Evolutionary conservation across 2,888 invertebrate species (phyloP).

Genomic region (Rhingia campestris): DNA sequence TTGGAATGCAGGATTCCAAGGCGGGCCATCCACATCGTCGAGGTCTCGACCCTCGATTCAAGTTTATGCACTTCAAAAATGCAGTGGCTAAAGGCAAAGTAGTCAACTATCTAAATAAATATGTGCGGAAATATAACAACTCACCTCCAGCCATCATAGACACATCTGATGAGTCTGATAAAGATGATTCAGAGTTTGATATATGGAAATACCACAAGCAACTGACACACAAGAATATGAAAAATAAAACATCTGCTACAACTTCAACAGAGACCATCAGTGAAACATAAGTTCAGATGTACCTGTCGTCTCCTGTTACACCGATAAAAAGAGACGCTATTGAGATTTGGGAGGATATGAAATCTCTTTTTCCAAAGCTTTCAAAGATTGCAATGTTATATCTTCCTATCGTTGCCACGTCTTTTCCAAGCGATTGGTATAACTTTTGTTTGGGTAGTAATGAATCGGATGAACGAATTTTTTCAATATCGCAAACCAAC

Average conservation of each 20-base stretch:
- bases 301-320: slow-evolving; percentile 76
- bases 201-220: slow-evolving; percentile 61
- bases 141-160: slow-evolving; percentile 31
- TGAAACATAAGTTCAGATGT: slow-evolving; percentile 76
- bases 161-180: slow-evolving; percentile 41
- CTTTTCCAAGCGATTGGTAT: slow-evolving; percentile 79
- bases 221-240: slow-evolving; percentile 45
- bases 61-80: slow-evolving; percentile 43
- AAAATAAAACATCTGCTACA: slow-evolving; percentile 36
- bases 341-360: slow-evolving; percentile 26
- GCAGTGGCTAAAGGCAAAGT: slow-evolving; percentile 44
- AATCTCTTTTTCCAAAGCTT: slow-evolving; percentile 51
- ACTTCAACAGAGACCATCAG: slow-evolving; percentile 18
- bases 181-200: slow-evolving; percentile 42
- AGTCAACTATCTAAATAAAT: slow-evolving; percentile 42
- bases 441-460: too few species aligned
- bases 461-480: too few species aligned
- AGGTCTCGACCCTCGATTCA: slow-evolving; percentile 55
- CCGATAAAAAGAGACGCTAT: slow-evolving; percentile 72
- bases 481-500: too few species aligned
- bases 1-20: too few species aligned
- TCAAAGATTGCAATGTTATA: slow-evolving; percentile 77
- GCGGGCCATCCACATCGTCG: too few species aligned
- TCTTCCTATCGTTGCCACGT: slow-evolving; percentile 78
- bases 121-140: slow-evolving; percentile 12